Evolutionary conservation across 2,113 vertebrate genomes (phyloP), one percentile per base, ranked within the genome.

Genomic region (Ictalurus punctatus): DNA sequence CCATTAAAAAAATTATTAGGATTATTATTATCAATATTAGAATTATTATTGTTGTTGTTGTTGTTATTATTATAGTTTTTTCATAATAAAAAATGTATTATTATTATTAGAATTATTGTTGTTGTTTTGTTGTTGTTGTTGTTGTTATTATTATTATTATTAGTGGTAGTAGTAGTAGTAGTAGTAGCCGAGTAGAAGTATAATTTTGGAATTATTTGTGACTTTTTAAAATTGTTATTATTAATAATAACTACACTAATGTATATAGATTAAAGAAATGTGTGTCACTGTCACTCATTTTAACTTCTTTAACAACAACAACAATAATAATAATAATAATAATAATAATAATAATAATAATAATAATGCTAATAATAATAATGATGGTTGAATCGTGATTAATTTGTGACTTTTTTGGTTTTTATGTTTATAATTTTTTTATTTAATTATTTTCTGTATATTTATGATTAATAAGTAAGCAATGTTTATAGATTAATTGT

Each of bases 381-480:
- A 25, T 74, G 1, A 80, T 17, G 3, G 27, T n/a, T 14, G 21
- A 48, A 6, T 34, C 21, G 2, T 65, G 17, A 84, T 63, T 63
- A 25, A 58, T 73, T 73, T 23, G 6, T 16, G 16, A 16, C 30
- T 12, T 44, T 74, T 73, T 73, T 71, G 5, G 3, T 34, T 34
- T 17, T 73, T 19, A 23, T 21, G 56, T 59, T 52, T 76, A 25
- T 74, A 56, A 6, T 14, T 56, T 92, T 90, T 88, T 10, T 4
- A 7, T 34, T 34, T 34, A 25, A 81, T 1, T 52, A 52, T 86
- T n/a, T 89, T 91, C 12, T 44, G 44, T 6, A 44, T 44, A 44
- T 44, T 44, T 44, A 44, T 44, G 44, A 44, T 44, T 90, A 88
- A 89, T 86, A 58, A 58, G 86, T 87, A 52, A 71, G 25, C n/a